These are phyloP conservation scores for Choloepus didactylus DNA, from an alignment of 2,797 vertebrate species.

Conservation along the genomic window DNA sequence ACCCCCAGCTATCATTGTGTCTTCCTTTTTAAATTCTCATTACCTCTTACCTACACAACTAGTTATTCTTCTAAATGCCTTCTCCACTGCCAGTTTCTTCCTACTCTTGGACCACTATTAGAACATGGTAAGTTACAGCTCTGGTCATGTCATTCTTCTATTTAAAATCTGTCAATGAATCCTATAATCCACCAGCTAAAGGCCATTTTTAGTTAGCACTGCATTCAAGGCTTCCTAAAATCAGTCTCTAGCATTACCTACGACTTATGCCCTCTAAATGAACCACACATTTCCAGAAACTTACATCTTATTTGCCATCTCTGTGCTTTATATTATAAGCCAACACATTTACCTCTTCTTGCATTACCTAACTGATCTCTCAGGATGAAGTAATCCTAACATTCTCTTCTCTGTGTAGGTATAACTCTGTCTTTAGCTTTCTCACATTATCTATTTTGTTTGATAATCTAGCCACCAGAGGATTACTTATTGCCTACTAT, in stretches of 20 bases:
- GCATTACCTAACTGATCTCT: not conserved
- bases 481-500: not conserved
- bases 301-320: not conserved
- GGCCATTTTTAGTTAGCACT: not conserved
- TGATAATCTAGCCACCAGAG: not conserved
- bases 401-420: not conserved
- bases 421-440: not conserved
- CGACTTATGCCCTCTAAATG: not conserved
- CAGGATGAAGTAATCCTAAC: not conserved
- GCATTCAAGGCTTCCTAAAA: not conserved
- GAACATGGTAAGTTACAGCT: not conserved
- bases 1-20: not conserved
- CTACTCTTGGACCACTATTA: not conserved
- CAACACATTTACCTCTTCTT: not conserved
- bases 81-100: not conserved
- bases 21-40: not conserved
- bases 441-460: not conserved
- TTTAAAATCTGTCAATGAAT: slow-evolving; percentile 32
- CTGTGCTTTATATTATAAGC: not conserved
- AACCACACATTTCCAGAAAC: not conserved
- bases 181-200: not conserved
- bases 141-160: not conserved
- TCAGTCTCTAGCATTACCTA: not conserved
- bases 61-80: not conserved
- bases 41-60: not conserved